These are phyloP conservation scores for Psittacula derbiana DNA, from an alignment of 2,797 vertebrate species.

Conservation along the genomic window DNA sequence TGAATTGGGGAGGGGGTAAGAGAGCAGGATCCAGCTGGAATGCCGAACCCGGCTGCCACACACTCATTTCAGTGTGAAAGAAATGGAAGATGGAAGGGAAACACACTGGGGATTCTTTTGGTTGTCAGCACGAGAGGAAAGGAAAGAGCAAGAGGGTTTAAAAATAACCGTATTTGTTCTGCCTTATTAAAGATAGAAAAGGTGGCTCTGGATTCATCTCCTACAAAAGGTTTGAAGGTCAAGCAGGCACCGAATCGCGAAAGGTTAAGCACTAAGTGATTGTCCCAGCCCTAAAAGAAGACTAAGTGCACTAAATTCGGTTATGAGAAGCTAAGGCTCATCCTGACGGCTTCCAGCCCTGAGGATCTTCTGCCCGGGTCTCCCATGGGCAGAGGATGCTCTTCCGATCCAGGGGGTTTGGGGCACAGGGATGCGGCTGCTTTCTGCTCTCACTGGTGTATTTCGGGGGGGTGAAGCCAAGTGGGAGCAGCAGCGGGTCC, in stretches of 20 bases:
- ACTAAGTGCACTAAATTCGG: constrained; percentile 29
- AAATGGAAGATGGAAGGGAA: not conserved
- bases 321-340: constrained; percentile 1
- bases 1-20: not conserved
- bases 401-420: not conserved
- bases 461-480: not conserved
- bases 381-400: not conserved
- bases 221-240: constrained; percentile 66
- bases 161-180: constrained; percentile 63
- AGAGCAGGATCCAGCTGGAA: not conserved
- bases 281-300: constrained; percentile 45
- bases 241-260: constrained; percentile 15
- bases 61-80: not conserved
- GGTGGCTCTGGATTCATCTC: constrained; percentile 54
- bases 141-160: constrained; percentile 54
- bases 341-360: not conserved
- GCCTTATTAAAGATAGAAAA: constrained; percentile 71
- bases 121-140: constrained; percentile 68
- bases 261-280: constrained; percentile 45
- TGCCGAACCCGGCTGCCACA: not conserved
- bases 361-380: accelerated
- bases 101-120: constrained; percentile 49
- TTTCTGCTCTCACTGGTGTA: not conserved
- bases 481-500: not conserved
- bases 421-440: accelerated